A percentile compares a stretch with the other conserved stretches of the same genome.
Conservation (phyloP, 2,113 vertebrate species). For the Zosterops borbonicus region DNA sequence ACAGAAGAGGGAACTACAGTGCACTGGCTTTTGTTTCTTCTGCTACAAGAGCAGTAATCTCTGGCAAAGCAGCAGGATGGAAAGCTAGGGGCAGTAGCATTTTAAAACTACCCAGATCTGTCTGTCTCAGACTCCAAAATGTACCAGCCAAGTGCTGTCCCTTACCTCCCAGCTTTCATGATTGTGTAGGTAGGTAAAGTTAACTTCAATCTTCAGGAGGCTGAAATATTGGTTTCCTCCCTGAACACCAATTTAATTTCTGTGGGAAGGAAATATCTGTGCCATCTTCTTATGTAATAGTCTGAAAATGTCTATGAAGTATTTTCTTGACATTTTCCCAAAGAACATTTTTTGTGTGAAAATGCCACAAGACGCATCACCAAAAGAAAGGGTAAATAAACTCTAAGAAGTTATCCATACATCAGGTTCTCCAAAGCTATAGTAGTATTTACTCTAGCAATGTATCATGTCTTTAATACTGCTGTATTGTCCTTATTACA, state of each 20-base stretch:
- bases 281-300: slow-evolving; percentile 12
- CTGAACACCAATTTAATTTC: slow-evolving; percentile 1
- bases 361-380: neutral
- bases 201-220: neutral
- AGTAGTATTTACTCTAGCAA: neutral
- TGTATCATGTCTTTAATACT: neutral
- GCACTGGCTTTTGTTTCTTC: neutral
- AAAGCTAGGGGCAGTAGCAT: neutral
- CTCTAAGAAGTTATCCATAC: neutral
- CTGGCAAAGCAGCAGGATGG: neutral
- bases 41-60: neutral
- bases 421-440: neutral
- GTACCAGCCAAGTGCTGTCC: neutral
- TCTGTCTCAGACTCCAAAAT: neutral
- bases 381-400: neutral
- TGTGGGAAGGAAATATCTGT: slow-evolving; percentile 7
- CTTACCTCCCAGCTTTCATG: neutral
- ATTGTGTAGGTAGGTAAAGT: neutral
- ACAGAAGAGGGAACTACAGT: neutral
- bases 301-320: slow-evolving; percentile 4
- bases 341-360: neutral
- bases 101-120: neutral
- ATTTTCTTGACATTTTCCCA: neutral
- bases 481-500: neutral
- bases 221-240: neutral